These are phyloP conservation scores for Oriolus oriolus DNA, from an alignment of 2,113 vertebrate species.

Conservation along the genomic window DNA sequence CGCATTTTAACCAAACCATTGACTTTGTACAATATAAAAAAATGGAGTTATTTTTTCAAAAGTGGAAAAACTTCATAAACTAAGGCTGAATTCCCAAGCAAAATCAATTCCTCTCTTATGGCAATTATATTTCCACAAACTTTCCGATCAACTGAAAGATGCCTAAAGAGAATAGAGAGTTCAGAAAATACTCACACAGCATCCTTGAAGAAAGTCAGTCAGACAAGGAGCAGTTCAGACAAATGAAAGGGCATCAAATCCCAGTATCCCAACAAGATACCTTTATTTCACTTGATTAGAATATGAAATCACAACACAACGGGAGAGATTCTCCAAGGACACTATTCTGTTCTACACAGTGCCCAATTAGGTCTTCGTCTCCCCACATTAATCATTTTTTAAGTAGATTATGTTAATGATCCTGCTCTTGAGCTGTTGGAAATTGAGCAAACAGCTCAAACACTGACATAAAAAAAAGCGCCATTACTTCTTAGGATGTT, in stretches of 20 bases:
- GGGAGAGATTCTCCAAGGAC: background rate
- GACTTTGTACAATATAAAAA: background rate
- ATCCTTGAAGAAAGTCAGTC: background rate
- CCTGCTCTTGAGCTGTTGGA: background rate
- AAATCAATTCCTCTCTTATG: background rate
- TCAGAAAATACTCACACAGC: background rate
- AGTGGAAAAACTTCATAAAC: background rate
- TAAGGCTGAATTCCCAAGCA: background rate
- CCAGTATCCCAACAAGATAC: background rate
- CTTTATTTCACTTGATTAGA: background rate
- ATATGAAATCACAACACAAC: background rate
- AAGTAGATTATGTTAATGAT: background rate
- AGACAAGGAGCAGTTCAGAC: background rate
- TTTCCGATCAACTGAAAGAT: background rate
- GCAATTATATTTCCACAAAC: background rate
- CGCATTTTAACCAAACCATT: background rate
- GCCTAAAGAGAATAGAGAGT: background rate
- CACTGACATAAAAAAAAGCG: background rate
- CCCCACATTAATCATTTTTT: background rate
- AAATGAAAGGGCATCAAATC: background rate
- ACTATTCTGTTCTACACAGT: background rate
- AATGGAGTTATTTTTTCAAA: background rate
- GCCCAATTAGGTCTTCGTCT: background rate
- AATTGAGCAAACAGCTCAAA: background rate
- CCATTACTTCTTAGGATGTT: background rate